Evolutionary conservation across 2,113 vertebrate genomes (phyloP).

Genomic region (Lagenorhynchus albirostris): DNA sequence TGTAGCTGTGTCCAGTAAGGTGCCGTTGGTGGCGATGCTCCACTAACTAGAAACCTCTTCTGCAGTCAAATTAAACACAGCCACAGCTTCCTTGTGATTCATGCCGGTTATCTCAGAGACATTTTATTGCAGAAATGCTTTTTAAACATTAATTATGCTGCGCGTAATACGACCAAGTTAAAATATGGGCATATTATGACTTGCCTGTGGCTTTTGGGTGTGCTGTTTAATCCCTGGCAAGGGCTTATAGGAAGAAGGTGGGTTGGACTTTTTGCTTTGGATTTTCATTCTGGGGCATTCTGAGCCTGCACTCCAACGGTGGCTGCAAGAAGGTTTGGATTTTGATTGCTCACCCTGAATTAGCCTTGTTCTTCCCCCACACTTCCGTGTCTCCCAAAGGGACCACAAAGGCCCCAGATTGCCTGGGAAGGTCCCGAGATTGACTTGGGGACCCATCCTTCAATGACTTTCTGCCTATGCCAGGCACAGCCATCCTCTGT

Average conservation of each 20-base stretch:
- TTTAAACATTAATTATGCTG: conserved; percentile 65
- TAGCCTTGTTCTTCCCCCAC: background rate
- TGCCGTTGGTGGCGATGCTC: conserved; percentile 50
- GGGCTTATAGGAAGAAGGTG: background rate
- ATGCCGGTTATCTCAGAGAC: conserved; percentile 40
- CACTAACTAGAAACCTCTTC: conserved; percentile 63
- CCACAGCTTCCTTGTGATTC: conserved; percentile 40
- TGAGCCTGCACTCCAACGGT: background rate
- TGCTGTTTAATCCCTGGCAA: conserved; percentile 19
- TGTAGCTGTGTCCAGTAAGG: conserved; percentile 63
- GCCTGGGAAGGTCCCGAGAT: background rate
- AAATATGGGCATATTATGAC: conserved; percentile 39
- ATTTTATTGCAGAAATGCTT: conserved; percentile 60
- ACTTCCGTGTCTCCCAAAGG: background rate
- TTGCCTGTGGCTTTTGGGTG: conserved; percentile 38
- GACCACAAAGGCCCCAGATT: background rate
- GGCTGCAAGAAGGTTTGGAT: background rate
- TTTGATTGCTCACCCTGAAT: background rate
- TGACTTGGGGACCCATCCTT: background rate
- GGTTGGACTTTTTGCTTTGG: background rate
- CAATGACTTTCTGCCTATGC: background rate
- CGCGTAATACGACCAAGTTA: conserved; percentile 41
- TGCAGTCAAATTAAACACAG: conserved; percentile 61
- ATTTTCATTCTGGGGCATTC: background rate
- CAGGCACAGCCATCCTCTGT: background rate